Percentiles rank a stretch among this genome's conserved stretches.
These are phyloP conservation scores for Leucoraja erinaceus DNA, from an alignment of 2,113 vertebrate genomes.

Conservation along the genomic window DNA sequence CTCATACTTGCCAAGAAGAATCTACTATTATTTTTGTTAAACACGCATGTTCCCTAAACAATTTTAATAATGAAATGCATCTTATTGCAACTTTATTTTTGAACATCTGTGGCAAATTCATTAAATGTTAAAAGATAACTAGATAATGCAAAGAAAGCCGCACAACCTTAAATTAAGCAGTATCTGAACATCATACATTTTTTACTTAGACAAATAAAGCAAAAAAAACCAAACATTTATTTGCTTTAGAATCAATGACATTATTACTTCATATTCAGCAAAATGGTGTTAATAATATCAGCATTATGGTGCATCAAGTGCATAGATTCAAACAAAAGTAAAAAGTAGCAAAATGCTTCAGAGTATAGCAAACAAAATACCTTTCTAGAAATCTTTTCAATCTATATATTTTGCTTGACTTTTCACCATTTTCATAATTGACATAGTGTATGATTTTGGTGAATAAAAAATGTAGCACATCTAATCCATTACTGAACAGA, in stretches of 20 bases:
- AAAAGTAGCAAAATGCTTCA: not conserved
- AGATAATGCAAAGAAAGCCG: conserved; percentile 24
- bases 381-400: not conserved
- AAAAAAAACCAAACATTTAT: not conserved
- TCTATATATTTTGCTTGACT: not conserved
- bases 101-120: not conserved
- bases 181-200: not conserved
- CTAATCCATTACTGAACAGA: not conserved
- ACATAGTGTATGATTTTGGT: not conserved
- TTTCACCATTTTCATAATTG: not conserved
- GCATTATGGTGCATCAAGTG: not conserved
- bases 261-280: not conserved
- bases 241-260: not conserved
- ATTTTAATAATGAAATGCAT: conserved; percentile 26
- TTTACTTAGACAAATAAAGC: not conserved
- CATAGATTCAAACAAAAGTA: not conserved
- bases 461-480: not conserved
- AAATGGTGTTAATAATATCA: not conserved
- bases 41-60: conserved; percentile 8
- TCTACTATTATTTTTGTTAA: conserved; percentile 24
- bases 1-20: not conserved
- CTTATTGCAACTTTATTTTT: conserved; percentile 13
- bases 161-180: conserved; percentile 10
- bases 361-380: not conserved
- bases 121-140: conserved; percentile 11